phyloP scores from a whole-genome alignment of 2,888 invertebrate species.

The Perizoma flavofasciatum region DNA sequence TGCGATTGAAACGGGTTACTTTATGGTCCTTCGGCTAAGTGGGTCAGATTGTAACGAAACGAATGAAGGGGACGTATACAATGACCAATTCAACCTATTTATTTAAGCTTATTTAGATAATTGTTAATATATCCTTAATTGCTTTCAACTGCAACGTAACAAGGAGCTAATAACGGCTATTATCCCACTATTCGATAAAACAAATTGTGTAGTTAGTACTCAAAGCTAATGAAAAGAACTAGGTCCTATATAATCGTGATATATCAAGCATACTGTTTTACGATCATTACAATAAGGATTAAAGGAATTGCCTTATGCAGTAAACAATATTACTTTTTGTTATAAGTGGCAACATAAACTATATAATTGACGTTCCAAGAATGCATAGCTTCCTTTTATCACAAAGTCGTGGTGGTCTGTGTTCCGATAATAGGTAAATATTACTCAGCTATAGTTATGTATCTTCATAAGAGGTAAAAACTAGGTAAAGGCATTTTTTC shows the following conservation, averaged over 20 bases:
- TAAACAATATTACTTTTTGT: conserved; percentile 42
- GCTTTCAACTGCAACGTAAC: conserved; percentile 36
- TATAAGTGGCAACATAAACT: conserved; percentile 27
- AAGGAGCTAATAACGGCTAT: conserved; percentile 54
- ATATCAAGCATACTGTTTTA: conserved; percentile 9
- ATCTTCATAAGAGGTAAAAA: background rate
- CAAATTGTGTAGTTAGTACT: background rate
- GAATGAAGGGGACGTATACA: conserved; percentile 61
- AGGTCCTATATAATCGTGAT: conserved; percentile 16
- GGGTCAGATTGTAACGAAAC: conserved; percentile 71
- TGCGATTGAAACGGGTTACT: conserved; percentile 56
- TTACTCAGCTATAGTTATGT: background rate
- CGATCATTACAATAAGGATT: conserved; percentile 5
- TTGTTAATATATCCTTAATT: conserved; percentile 24
- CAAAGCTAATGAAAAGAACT: background rate
- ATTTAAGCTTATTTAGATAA: conserved; percentile 24
- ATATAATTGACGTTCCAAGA: conserved; percentile 28
- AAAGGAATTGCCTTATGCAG: conserved; percentile 18
- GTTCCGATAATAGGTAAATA: conserved; percentile 11
- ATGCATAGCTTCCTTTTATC: conserved; percentile 20
- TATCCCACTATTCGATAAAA: conserved; percentile 33
- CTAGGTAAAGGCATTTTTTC: too few species aligned
- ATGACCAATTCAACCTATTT: conserved; percentile 18
- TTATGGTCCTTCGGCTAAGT: conserved; percentile 66
- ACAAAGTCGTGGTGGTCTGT: conserved; percentile 22